Conservation (phyloP, 2,888 invertebrate species). For the Yponomeuta cagnagella region DNA sequence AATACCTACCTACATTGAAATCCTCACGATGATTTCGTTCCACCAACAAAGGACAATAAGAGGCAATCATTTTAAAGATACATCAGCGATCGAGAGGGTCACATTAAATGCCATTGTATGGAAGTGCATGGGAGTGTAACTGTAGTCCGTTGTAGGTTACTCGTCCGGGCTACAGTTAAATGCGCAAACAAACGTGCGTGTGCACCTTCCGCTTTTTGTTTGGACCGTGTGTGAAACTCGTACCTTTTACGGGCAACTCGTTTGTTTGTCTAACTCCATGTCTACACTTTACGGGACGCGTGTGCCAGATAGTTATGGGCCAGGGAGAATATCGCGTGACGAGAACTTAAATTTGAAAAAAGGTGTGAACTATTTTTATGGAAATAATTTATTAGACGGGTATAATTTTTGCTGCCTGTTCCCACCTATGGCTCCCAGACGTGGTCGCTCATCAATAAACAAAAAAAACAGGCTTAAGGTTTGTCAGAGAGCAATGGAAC, state of each 20-base stretch:
- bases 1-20: background rate
- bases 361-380: no score
- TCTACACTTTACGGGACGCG: background rate
- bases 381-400: no score
- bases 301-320: no score
- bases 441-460: no score
- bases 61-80: background rate
- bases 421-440: no score
- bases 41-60: background rate
- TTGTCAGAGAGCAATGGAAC: no score
- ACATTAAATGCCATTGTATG: slow-evolving; percentile 7
- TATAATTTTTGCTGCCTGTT: no score
- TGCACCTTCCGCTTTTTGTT: slow-evolving; percentile 5
- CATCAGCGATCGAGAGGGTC: background rate
- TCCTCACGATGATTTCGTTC: background rate
- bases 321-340: no score
- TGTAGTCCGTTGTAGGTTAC: slow-evolving; percentile 40
- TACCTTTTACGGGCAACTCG: background rate
- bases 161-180: slow-evolving; percentile 25
- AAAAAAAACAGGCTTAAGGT: no score
- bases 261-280: background rate
- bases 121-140: slow-evolving; percentile 38
- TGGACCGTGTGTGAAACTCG: background rate
- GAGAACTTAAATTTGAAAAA: no score
- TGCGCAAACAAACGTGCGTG: slow-evolving; percentile 8